Conservation (phyloP, 92 coral and sea anemone species). For the Siderastrea siderea region DNA sequence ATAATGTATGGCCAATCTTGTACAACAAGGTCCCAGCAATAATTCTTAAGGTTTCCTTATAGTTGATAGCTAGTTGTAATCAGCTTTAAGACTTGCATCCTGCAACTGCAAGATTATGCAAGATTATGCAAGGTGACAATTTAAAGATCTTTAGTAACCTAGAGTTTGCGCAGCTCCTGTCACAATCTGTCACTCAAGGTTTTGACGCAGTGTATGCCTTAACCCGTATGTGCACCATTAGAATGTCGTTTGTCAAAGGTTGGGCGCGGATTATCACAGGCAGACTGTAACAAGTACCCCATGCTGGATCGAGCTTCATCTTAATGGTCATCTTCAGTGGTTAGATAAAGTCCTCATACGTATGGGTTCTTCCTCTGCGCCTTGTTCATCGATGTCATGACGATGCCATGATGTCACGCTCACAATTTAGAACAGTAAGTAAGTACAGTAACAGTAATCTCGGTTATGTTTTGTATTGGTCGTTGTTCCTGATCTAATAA, state of each 20-base stretch:
- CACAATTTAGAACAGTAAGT: slow-evolving; percentile 17
- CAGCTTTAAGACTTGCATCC: slow-evolving; percentile 99
- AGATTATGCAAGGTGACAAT: slow-evolving; percentile 96
- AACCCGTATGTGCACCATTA: slow-evolving; percentile 96
- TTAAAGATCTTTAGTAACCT: slow-evolving; percentile 98
- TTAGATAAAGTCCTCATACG: slow-evolving; percentile 95
- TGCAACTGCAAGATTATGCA: slow-evolving; percentile 98
- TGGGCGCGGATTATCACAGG: slow-evolving; percentile 98
- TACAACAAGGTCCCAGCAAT: too few species aligned
- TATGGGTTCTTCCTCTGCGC: slow-evolving; percentile 94
- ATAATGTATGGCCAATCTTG: too few species aligned
- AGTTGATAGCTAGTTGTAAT: slow-evolving; percentile 40
- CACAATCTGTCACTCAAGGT: slow-evolving; percentile 98
- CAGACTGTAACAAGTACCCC: slow-evolving; percentile 99
- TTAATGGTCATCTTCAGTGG: slow-evolving; percentile 99
- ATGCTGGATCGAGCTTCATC: slow-evolving; percentile 99
- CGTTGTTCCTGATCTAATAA: too few species aligned
- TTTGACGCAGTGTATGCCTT: slow-evolving; percentile 97
- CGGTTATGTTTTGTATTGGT: too few species aligned
- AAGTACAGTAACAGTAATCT: not conserved
- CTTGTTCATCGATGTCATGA: slow-evolving; percentile 96
- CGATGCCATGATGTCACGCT: not conserved
- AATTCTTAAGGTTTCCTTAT: too few species aligned
- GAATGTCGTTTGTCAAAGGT: slow-evolving; percentile 99
- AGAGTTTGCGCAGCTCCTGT: slow-evolving; percentile 96